Evolutionary conservation across 1,140 invertebrate species (phyloP), one percentile per base, ranked within the genome.

Genomic region (Gonatopus flavifemur): DNA sequence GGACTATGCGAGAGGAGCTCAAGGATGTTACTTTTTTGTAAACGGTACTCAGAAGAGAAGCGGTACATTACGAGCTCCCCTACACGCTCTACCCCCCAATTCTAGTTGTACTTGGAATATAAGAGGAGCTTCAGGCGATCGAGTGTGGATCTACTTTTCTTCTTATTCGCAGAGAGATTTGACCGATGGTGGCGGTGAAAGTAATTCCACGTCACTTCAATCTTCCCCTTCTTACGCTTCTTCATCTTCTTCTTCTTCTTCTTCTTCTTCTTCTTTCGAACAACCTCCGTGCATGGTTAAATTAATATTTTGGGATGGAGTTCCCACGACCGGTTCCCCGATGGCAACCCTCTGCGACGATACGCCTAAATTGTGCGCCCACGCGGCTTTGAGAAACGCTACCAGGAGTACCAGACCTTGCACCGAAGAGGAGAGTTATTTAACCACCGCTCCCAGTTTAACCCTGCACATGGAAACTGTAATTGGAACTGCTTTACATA

Each of bases 21-120:
- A 81, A 32, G 72, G 80, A 53, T 81, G 81, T 62, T 58, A 77
- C 60, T 74, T 81, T 69, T 75, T 79, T 55, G 68, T 84, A 60
- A 61, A 77, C 46, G 62, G 70, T 36, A 83, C 81, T 52, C 66
- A 54, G 32, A 83, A 77, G 51, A 69, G 71, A 50, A 80, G 59
- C 15, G 89, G 89, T 2, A 74, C 81, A 40, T 73, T 94, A 20
- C 80, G 88, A 24, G 90, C 88, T 52, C 90, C 91, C 1, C 79
- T 88, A 37, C 91, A 94, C 74, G 90, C 90, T 15, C 75, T 94
- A 40, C 87, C 91, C 32, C 88, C 89, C 2, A 89, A 89, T 57
- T 91, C 90, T 25, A 93, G 88, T 9, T 94, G 91, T 75, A 88
- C 86, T 13, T 94, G 91, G 83, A 87, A 85, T 51, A 90, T 94